Percentiles rank a stretch among this genome's conserved stretches.
Evolutionary conservation across 2,888 invertebrate species (phyloP).

Genomic region (Crocallis elinguaria): DNA sequence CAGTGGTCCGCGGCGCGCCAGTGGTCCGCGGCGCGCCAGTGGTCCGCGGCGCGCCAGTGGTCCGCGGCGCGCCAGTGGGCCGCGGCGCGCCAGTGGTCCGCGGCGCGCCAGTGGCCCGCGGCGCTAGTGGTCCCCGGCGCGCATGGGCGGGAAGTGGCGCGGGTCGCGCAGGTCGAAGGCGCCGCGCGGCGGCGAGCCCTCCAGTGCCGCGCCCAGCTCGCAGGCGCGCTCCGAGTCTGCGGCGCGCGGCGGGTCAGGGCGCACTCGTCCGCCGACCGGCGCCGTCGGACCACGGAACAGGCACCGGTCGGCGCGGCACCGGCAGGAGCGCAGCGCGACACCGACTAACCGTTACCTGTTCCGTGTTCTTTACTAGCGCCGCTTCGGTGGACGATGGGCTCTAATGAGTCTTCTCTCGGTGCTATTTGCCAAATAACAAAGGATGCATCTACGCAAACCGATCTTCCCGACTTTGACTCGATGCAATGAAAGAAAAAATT

Average conservation of each 20-base stretch:
- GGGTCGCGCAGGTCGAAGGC: slow-evolving; percentile 92
- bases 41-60: background rate
- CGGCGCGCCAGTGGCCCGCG: slow-evolving; percentile 22
- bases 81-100: slow-evolving; percentile 18
- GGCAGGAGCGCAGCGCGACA: no score
- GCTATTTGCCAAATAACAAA: no score
- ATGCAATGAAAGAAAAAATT: no score
- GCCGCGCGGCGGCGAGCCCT: slow-evolving; percentile 86
- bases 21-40: background rate
- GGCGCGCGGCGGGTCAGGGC: slow-evolving; percentile 9
- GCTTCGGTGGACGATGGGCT: no score
- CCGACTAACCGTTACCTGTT: no score
- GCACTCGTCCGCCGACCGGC: slow-evolving; percentile 7
- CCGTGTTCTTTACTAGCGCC: no score
- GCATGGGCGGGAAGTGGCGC: slow-evolving; percentile 92
- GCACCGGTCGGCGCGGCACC: no score
- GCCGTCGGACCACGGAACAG: no score
- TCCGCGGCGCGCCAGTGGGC: background rate
- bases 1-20: background rate
- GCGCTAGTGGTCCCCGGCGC: slow-evolving; percentile 27
- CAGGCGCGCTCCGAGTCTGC: slow-evolving; percentile 90
- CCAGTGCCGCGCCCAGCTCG: slow-evolving; percentile 90
- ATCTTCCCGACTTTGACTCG: no score
- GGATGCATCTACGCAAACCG: no score
- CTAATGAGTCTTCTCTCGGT: no score